These are phyloP conservation scores for Drosophila diplacantha DNA, from an alignment of 2,888 invertebrate genomes.

Conservation along the genomic window DNA sequence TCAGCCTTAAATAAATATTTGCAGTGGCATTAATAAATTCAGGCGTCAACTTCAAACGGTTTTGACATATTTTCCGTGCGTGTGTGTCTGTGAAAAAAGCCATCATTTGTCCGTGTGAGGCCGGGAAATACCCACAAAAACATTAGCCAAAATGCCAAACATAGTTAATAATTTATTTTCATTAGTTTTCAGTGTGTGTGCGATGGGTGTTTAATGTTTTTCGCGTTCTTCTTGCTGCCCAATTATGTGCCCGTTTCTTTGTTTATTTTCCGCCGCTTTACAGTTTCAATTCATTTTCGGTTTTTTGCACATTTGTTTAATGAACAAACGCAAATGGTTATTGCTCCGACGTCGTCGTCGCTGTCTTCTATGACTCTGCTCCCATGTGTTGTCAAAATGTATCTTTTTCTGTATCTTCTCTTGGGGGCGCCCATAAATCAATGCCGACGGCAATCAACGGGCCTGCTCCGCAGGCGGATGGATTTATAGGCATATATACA, in stretches of 20 bases:
- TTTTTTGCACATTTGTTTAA: conserved; percentile 41
- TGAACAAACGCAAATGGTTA: conserved; percentile 40
- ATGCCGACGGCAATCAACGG: conserved; percentile 46
- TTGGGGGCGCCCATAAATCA: conserved; percentile 38
- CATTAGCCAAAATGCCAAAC: conserved; percentile 26
- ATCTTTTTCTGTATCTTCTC: conserved; percentile 26
- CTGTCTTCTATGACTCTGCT: conserved; percentile 3
- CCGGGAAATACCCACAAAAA: conserved; percentile 9
- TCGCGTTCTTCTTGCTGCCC: neutral
- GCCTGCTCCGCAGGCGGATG: conserved; percentile 21
- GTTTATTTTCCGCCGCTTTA: conserved; percentile 13
- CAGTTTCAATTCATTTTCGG: conserved; percentile 15
- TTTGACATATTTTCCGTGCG: conserved; percentile 9
- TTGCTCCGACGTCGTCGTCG: conserved; percentile 3
- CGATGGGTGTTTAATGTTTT: conserved; percentile 16
- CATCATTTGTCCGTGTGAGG: neutral
- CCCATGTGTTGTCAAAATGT: conserved; percentile 42
- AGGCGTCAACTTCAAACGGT: conserved; percentile 7
- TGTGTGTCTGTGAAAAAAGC: conserved; percentile 3
- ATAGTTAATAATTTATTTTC: conserved; percentile 34
- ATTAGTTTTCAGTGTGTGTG: conserved; percentile 20
- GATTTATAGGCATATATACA: conserved; percentile 33
- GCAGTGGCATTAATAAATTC: conserved; percentile 15
- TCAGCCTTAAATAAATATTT: conserved; percentile 11
- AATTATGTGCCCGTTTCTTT: conserved; percentile 18